These are phyloP conservation scores for Onchidella celtica DNA, from an alignment of 2,888 invertebrate species.

Conservation along the genomic window DNA sequence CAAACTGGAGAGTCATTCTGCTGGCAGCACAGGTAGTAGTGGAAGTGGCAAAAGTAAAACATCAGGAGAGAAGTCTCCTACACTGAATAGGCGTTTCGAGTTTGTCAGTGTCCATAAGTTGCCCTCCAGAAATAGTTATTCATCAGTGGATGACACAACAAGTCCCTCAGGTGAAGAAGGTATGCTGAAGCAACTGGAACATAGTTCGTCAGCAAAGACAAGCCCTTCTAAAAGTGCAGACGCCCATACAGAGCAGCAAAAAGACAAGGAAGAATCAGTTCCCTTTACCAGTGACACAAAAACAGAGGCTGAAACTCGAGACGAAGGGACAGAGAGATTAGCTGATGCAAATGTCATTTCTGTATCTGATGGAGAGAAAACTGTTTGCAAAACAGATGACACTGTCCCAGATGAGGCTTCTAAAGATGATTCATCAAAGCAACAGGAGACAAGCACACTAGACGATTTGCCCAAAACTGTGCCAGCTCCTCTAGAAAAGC, in stretches of 20 bases:
- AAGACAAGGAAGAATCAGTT: neutral
- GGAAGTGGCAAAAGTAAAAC: neutral
- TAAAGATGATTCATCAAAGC: neutral
- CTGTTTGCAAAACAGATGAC: neutral
- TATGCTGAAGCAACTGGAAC: conserved; percentile 61
- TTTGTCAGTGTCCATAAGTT: conserved; percentile 71
- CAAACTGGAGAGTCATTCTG: neutral
- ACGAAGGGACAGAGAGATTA: neutral
- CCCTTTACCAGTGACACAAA: neutral
- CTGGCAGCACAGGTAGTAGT: neutral
- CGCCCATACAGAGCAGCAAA: neutral
- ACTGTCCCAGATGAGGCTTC: neutral
- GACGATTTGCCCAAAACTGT: too few species aligned
- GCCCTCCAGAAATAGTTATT: conserved; percentile 76
- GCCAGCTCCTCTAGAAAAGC: neutral
- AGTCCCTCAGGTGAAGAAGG: conserved; percentile 74
- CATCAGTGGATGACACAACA: conserved; percentile 79
- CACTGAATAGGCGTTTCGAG: conserved; percentile 67
- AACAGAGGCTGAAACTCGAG: neutral
- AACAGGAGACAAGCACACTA: neutral
- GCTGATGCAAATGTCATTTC: neutral
- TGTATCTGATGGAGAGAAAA: neutral
- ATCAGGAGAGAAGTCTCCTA: conserved; percentile 58
- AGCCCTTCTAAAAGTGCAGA: neutral
- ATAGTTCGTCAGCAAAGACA: neutral